Conservation (phyloP, 2,113 vertebrate species). For the Cyanoliseus patagonus region DNA sequence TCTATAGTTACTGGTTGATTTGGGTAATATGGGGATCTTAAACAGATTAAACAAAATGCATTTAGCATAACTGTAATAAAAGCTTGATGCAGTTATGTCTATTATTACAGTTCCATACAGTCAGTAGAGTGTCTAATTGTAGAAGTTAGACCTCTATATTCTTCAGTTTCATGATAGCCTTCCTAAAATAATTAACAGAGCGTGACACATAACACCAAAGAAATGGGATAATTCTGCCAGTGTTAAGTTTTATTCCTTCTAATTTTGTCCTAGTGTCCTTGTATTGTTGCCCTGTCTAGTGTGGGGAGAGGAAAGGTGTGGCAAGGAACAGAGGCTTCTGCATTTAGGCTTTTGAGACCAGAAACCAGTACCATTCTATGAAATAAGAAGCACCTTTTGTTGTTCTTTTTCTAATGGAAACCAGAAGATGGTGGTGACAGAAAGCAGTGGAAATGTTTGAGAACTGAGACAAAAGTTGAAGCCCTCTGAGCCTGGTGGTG, state of each 20-base stretch:
- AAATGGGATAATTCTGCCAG: not conserved
- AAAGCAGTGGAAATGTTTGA: not conserved
- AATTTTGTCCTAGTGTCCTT: not conserved
- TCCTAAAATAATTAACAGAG: not conserved
- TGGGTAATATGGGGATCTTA: not conserved
- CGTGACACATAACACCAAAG: not conserved
- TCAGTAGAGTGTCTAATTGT: not conserved
- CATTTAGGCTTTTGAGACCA: not conserved
- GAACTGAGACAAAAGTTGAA: not conserved
- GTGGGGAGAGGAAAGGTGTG: not conserved
- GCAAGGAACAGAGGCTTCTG: not conserved
- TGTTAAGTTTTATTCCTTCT: not conserved
- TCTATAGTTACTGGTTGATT: not conserved
- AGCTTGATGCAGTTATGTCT: not conserved
- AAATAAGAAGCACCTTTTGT: not conserved
- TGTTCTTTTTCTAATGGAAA: not conserved
- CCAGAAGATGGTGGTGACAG: not conserved
- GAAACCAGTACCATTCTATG: not conserved
- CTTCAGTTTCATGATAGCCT: not conserved
- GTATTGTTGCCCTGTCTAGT: not conserved
- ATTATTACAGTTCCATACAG: not conserved
- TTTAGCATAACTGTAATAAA: not conserved
- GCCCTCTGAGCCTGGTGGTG: not conserved
- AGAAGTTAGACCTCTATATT: not conserved
- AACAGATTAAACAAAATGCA: not conserved